These are phyloP conservation scores for Chondrilla cf. caribensis DNA, from an alignment of 37 sponge, comb jelly and placozoan species.

Conservation along the genomic window DNA sequence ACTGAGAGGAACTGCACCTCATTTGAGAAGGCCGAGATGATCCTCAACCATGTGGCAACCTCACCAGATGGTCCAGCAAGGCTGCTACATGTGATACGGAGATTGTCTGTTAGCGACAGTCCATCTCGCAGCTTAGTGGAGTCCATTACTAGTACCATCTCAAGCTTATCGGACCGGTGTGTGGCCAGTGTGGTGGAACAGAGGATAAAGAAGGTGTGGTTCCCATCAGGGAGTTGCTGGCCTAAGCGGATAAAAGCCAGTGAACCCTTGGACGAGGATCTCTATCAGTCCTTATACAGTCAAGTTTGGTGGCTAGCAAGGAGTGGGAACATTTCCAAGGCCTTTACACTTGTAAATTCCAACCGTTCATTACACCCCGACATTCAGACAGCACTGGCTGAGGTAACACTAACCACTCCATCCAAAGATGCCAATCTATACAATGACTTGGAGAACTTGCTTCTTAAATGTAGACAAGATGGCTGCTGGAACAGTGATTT, in stretches of 20 bases:
- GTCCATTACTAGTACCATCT: not conserved
- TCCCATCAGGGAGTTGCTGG: slow-evolving; percentile 8
- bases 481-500: not conserved
- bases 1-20: slow-evolving; percentile 15
- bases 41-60: not conserved
- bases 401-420: not conserved
- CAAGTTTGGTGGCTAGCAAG: not conserved
- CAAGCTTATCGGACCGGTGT: not conserved
- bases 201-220: not conserved
- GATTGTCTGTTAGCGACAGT: not conserved
- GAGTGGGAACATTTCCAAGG: not conserved
- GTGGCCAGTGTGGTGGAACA: not conserved
- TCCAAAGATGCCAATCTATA: not conserved
- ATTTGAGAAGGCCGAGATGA: not conserved
- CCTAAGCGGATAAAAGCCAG: not conserved
- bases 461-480: not conserved
- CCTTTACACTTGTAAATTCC: not conserved
- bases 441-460: not conserved
- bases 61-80: not conserved
- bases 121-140: not conserved
- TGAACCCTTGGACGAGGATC: not conserved
- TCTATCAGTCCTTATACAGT: slow-evolving; percentile 2
- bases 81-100: not conserved
- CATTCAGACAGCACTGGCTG: not conserved
- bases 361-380: not conserved